Conservation (phyloP, 2,113 vertebrate genomes). For the Neolamprologus sp. region DNA sequence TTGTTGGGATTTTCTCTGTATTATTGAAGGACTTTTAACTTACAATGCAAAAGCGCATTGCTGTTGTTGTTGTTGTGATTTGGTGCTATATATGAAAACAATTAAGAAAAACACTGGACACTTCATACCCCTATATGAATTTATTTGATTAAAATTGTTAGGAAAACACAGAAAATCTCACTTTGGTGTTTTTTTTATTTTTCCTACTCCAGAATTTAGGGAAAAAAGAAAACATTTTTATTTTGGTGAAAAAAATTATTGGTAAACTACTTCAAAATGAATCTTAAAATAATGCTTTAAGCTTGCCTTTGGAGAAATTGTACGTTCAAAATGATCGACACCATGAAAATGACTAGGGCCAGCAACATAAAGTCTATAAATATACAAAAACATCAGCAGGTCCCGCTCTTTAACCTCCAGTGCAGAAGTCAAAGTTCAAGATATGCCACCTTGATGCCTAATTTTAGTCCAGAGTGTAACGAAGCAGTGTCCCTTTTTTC, state of each 20-base stretch:
- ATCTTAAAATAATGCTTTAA: background rate
- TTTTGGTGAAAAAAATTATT: background rate
- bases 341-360: background rate
- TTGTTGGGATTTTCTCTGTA: background rate
- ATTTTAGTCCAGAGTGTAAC: conserved; percentile 47
- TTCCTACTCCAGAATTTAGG: background rate
- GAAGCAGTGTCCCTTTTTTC: conserved; percentile 10
- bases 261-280: background rate
- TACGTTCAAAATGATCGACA: background rate
- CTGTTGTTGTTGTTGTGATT: background rate
- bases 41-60: background rate
- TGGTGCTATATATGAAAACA: background rate
- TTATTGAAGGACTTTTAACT: background rate
- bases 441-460: conserved; percentile 25
- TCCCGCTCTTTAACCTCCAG: conserved; percentile 35
- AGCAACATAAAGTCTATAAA: conserved; percentile 24
- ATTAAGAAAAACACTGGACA: background rate
- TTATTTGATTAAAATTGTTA: background rate
- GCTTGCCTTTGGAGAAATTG: background rate
- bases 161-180: conserved; percentile 3
- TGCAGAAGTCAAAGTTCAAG: conserved; percentile 52
- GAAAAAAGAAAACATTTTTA: background rate
- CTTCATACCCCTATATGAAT: background rate
- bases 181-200: conserved; percentile 10
- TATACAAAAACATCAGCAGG: conserved; percentile 3